Conservation (phyloP, 2,797 vertebrate genomes). For the Cottoperca gobio region DNA sequence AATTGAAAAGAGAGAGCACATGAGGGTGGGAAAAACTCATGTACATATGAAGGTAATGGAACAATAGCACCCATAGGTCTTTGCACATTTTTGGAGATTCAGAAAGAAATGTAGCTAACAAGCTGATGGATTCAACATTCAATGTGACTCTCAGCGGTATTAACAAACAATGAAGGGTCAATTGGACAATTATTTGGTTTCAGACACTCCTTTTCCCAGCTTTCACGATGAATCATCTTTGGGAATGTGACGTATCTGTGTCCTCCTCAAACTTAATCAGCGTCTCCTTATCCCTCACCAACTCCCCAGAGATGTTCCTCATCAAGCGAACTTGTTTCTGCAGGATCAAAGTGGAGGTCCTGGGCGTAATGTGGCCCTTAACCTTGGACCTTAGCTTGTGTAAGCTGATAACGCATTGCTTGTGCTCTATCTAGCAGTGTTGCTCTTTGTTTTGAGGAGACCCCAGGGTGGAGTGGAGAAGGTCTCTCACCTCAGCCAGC, state of each 20-base stretch:
- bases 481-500: constrained; percentile 72
- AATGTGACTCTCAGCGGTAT: constrained; percentile 40
- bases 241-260: constrained; percentile 64
- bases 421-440: constrained; percentile 53
- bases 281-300: constrained; percentile 70
- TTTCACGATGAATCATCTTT: constrained; percentile 64
- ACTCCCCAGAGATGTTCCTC: constrained; percentile 70
- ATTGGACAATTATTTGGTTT: constrained; percentile 28
- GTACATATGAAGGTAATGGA: constrained; percentile 7
- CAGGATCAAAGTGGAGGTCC: constrained; percentile 76
- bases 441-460: constrained; percentile 71
- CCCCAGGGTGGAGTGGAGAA: constrained; percentile 55
- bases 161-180: constrained; percentile 59
- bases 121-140: constrained; percentile 12
- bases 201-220: constrained; percentile 58
- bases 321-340: constrained; percentile 43
- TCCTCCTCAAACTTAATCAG: constrained; percentile 68
- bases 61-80: constrained; percentile 25
- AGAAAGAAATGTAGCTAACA: constrained; percentile 13
- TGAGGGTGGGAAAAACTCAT: constrained; percentile 10
- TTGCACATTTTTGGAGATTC: neutral
- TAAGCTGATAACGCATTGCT: constrained; percentile 74
- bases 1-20: neutral
- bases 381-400: constrained; percentile 69
- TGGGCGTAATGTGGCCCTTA: constrained; percentile 78